A percentile compares a stretch with the other conserved stretches of the same genome.
Conservation (phyloP, 2,797 vertebrate genomes). For the Meda fulgida region DNA sequence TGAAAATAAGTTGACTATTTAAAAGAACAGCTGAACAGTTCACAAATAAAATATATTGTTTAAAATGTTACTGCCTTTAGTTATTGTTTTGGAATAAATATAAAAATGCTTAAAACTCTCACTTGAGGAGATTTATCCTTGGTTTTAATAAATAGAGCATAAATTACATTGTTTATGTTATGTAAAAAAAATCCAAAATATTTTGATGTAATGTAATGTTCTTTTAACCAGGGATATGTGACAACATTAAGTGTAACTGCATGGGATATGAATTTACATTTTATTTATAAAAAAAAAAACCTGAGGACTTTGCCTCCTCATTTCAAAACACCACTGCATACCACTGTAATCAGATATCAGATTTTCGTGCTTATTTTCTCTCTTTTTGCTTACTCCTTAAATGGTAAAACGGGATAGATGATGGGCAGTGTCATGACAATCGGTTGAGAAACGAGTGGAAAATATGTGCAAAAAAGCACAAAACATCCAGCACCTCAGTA, state of each 20-base stretch:
- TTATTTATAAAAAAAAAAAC: too few relatives aligned
- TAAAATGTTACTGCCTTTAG: not conserved
- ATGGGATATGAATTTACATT: too few relatives aligned
- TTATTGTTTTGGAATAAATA: not conserved
- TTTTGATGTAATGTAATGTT: too few relatives aligned
- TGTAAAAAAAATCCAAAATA: too few relatives aligned
- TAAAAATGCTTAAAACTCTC: not conserved
- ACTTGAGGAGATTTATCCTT: not conserved
- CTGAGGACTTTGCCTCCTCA: not conserved
- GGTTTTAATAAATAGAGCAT: not conserved
- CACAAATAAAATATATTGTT: not conserved
- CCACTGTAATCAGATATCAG: not conserved
- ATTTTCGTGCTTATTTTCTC: not conserved
- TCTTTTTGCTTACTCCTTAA: not conserved
- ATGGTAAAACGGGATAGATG: not conserved
- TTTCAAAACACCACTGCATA: not conserved
- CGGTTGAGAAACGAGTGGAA: constrained; percentile 16
- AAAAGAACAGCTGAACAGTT: too few relatives aligned
- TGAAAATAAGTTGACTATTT: too few relatives aligned
- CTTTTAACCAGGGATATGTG: too few relatives aligned
- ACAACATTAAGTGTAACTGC: too few relatives aligned
- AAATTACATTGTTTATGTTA: too few relatives aligned
- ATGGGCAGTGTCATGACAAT: constrained; percentile 1
- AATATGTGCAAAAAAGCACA: constrained; percentile 4
- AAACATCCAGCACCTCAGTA: not conserved